Base-by-base conservation (phyloP, 2,888 invertebrate genomes). In the Lacanobia oleracea region DNA sequence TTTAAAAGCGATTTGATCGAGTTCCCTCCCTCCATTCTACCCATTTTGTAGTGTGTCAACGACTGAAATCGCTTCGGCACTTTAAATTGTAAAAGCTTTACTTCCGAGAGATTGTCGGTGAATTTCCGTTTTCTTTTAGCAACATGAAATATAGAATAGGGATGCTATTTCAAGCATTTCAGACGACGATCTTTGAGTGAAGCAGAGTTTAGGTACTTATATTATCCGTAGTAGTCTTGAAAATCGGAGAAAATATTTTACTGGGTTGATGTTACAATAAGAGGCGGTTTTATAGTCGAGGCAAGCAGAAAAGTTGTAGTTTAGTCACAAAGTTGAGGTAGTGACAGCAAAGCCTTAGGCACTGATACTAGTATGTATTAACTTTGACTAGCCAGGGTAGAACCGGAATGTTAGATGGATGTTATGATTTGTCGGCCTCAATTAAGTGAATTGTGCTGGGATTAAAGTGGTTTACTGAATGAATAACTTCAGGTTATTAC, bases 1-100 rank as follows among this genome's bases (percentile, higher is more conserved):
- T 81, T 78, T 75, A 78, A 85, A 81, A 72, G 66, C 68, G 81
- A 81, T 81, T 79, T 83, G 73, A 85, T 84, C 76, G 67, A 77
- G 62, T 72, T 73, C 65, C 65, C 73, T 75, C 60, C 71, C 73
- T 75, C 60, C 71, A 48, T 61, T 67, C 72, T 16, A 59, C 65
- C 68, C 60, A 78, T 76, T 76, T 75, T 83, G 71, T 77, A 77
- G 54, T 72, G 74, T 72, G 84, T 83, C 75, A 82, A 70, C 72
- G 71, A 37, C 70, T 77, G 53, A 68, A 84, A 82, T 79, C 74
- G 69, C 70, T 83, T 76, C 66, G 68, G 66, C 75, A 72, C 83
- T 82, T 81, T 80, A 80, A 83, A 85, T 64, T 69, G 77, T 77
- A 82, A 77, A 74, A 81, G 70, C 76, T 83, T 78, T 77, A 72